Conservation (phyloP, 2,888 invertebrate species). For the Torymus tubicola region DNA sequence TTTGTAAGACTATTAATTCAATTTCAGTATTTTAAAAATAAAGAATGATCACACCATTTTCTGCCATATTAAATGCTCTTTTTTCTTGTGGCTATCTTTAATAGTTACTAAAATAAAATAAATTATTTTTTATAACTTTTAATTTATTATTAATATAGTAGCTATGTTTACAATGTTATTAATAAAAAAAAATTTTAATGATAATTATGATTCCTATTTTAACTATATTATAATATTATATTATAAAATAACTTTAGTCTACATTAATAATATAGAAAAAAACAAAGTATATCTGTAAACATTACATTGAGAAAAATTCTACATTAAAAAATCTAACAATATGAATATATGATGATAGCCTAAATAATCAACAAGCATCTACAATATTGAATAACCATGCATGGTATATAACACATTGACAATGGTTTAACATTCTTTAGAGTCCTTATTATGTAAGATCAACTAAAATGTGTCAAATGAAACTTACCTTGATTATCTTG, state of each 20-base stretch:
- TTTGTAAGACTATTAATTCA: conserved; percentile 7
- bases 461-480: conserved; percentile 55
- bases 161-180: too few relatives aligned
- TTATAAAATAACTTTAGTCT: neutral
- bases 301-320: too few relatives aligned
- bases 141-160: too few relatives aligned
- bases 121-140: too few relatives aligned
- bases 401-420: conserved; percentile 16
- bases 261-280: neutral
- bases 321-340: too few relatives aligned
- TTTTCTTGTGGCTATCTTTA: neutral
- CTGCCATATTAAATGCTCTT: neutral
- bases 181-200: too few relatives aligned
- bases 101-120: neutral
- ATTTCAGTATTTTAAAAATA: conserved; percentile 11
- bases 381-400: conserved; percentile 10
- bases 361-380: neutral
- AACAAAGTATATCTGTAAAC: neutral
- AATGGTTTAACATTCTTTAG: conserved; percentile 47
- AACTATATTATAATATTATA: neutral
- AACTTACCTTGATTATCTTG: conserved; percentile 90
- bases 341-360: too few relatives aligned
- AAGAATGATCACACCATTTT: conserved; percentile 8
- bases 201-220: too few relatives aligned
- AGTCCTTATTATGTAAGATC: conserved; percentile 38